Conservation (phyloP, 2,888 invertebrate genomes). For the Drosophila conformis region DNA sequence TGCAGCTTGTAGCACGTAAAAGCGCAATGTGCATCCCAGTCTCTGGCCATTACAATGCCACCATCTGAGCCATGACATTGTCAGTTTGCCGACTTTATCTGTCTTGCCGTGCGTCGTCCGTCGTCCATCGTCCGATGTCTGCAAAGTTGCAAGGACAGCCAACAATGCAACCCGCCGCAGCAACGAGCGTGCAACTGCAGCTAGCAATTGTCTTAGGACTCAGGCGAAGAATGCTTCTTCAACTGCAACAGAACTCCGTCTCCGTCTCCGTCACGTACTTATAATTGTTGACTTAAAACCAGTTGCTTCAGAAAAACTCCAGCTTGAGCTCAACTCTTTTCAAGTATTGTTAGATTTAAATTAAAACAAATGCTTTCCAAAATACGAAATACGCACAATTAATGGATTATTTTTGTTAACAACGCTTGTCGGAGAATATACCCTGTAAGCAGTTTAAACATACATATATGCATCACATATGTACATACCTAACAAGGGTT, state of each 20-base stretch:
- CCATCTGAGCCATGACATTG: slow-evolving; percentile 13
- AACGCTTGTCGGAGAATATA: background rate
- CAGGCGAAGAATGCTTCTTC: background rate
- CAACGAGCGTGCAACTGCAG: slow-evolving; percentile 11
- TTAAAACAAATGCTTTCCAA: background rate
- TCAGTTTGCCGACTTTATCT: slow-evolving; percentile 6
- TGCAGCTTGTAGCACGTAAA: slow-evolving; percentile 49
- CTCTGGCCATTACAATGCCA: background rate
- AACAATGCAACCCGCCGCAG: slow-evolving; percentile 2
- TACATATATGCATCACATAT: background rate
- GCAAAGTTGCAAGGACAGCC: slow-evolving; percentile 24
- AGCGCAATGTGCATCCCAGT: slow-evolving; percentile 36
- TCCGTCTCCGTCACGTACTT: background rate
- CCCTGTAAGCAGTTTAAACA: background rate
- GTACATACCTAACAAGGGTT: background rate
- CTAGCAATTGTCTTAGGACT: background rate
- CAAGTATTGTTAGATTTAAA: slow-evolving; percentile 1
- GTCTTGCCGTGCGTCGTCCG: slow-evolving; percentile 13
- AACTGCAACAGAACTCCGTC: slow-evolving; percentile 3
- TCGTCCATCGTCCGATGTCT: slow-evolving; percentile 15
- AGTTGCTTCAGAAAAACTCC: background rate
- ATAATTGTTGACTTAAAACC: slow-evolving; percentile 24
- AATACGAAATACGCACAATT: background rate
- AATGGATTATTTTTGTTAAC: background rate
- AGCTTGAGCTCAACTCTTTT: slow-evolving; percentile 3